Evolutionary conservation across 2,113 vertebrate genomes (phyloP).

Genomic region (Vulpes ferrilata): DNA sequence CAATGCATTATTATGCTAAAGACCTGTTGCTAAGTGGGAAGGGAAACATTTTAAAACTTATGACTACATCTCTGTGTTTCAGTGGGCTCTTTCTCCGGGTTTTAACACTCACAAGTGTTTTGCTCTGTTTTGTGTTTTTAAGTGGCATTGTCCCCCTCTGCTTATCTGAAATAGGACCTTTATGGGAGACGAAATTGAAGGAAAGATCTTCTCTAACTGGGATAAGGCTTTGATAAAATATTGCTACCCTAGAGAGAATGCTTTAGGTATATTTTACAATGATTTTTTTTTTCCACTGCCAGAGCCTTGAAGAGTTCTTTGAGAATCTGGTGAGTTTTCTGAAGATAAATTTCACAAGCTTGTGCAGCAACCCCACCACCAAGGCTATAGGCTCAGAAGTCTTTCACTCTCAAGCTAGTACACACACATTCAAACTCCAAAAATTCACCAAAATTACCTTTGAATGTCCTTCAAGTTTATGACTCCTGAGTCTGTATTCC

Average conservation of each 20-base stretch:
- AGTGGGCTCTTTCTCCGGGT: background rate
- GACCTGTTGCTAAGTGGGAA: background rate
- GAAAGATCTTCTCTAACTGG: background rate
- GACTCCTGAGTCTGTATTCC: background rate
- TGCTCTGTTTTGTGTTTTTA: background rate
- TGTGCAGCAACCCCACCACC: background rate
- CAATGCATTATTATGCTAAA: fast-evolving
- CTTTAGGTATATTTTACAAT: background rate
- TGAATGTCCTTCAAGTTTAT: background rate
- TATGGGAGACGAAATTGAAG: background rate
- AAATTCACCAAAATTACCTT: conserved; percentile 23
- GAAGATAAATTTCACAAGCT: background rate
- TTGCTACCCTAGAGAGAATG: background rate
- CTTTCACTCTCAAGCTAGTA: background rate
- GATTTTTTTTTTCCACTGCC: background rate
- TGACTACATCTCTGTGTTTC: background rate
- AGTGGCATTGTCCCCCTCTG: no score
- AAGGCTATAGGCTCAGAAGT: background rate
- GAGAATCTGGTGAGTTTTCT: background rate
- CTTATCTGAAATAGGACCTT: background rate
- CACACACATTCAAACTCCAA: background rate
- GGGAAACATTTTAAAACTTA: background rate
- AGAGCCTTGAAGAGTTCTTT: background rate
- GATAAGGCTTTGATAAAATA: background rate
- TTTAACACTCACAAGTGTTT: background rate